phyloP scores from a whole-genome alignment of 1,140 invertebrate species.

The Leguminivora glycinivorella region DNA sequence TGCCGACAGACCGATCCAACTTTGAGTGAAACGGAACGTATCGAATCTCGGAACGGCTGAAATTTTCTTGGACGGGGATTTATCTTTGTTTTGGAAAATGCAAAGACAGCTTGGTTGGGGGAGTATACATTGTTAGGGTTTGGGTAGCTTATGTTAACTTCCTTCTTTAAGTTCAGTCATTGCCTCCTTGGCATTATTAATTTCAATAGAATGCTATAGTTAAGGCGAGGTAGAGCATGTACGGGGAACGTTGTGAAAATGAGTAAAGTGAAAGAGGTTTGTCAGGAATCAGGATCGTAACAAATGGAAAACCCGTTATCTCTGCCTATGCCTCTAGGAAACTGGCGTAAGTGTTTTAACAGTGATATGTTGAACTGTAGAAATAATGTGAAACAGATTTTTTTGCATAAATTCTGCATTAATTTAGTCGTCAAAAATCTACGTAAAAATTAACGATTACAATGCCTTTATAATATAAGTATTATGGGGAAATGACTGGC shows the following conservation, averaged over 20 bases:
- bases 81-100: slow-evolving; percentile 4
- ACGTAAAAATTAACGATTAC: background rate
- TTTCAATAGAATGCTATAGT: too few relatives aligned
- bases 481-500: background rate
- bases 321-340: too few relatives aligned
- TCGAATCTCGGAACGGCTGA: slow-evolving; percentile 7
- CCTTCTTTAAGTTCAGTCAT: too few relatives aligned
- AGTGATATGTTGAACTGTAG: background rate
- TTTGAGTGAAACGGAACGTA: slow-evolving; percentile 33
- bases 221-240: too few relatives aligned
- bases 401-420: background rate
- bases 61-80: slow-evolving; percentile 20
- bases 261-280: too few relatives aligned
- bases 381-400: too few relatives aligned
- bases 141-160: background rate
- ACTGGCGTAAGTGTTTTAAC: background rate
- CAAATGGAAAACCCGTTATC: too few relatives aligned
- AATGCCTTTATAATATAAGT: background rate
- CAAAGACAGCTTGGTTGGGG: background rate
- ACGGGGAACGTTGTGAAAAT: too few relatives aligned
- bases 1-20: slow-evolving; percentile 44
- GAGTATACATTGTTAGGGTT: background rate
- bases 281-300: too few relatives aligned
- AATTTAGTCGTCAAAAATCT: background rate
- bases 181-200: too few relatives aligned